Conservation (phyloP, 2,113 vertebrate genomes). For the human region DNA sequence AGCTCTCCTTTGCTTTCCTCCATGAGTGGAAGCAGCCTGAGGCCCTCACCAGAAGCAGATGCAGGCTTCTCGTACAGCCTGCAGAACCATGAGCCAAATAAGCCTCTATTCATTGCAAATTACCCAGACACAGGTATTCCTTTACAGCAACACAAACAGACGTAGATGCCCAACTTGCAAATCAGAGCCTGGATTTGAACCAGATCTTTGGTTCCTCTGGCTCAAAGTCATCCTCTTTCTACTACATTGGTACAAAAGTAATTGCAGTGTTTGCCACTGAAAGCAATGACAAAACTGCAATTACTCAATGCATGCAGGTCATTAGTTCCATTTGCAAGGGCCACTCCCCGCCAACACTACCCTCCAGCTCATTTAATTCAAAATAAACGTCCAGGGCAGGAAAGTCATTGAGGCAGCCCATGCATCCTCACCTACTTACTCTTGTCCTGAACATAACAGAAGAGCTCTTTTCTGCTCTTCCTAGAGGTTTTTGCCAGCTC, state of each 20-base stretch:
- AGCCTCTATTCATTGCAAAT: not conserved
- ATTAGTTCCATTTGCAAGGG: too few relatives aligned
- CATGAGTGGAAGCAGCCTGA: not conserved
- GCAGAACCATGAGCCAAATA: not conserved
- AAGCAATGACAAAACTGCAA: too few relatives aligned
- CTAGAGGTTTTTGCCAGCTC: not conserved
- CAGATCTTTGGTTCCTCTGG: not conserved
- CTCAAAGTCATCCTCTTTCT: not conserved
- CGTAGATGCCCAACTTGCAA: not conserved
- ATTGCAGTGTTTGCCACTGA: too few relatives aligned
- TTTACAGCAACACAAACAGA: not conserved
- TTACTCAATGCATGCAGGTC: too few relatives aligned
- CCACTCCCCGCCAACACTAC: too few relatives aligned
- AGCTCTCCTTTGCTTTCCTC: not conserved
- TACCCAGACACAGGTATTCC: not conserved
- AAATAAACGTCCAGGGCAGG: too few relatives aligned
- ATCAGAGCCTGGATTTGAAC: not conserved
- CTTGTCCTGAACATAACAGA: not conserved
- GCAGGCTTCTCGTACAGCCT: not conserved
- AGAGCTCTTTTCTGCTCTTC: not conserved
- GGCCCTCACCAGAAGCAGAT: not conserved
- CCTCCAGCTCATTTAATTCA: too few relatives aligned
- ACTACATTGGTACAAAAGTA: too few relatives aligned
- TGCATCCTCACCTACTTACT: not conserved
- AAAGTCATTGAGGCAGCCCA: not conserved